Evolutionary conservation across 2,888 invertebrate genomes (phyloP).

Genomic region (Trichogramma dendrolimi): DNA sequence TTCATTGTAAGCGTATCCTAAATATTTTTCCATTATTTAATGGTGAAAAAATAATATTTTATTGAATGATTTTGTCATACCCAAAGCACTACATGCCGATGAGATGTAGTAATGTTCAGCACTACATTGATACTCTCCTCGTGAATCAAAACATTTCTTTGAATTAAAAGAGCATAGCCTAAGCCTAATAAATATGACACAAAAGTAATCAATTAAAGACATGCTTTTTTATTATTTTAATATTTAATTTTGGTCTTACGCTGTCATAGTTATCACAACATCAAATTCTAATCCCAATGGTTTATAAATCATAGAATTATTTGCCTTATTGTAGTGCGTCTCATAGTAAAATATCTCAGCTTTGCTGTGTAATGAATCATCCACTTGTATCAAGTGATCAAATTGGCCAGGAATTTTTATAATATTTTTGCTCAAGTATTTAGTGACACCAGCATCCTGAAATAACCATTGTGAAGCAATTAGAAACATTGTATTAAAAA

Average conservation of each 20-base stretch:
- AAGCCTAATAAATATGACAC: no score
- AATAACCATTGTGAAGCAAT: not conserved
- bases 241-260: slow-evolving; percentile 9
- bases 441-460: slow-evolving; percentile 6
- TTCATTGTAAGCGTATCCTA: slow-evolving; percentile 15
- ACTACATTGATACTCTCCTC: no score
- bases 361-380: not conserved
- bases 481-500: not conserved
- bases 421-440: slow-evolving; percentile 6
- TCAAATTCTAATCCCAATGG: slow-evolving; percentile 9
- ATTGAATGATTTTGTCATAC: no score
- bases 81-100: no score
- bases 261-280: slow-evolving; percentile 7
- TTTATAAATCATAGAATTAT: not conserved
- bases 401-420: not conserved
- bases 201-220: no score
- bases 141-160: no score
- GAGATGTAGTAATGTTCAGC: no score
- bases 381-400: slow-evolving; percentile 1
- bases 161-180: no score
- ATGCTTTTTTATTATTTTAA: not conserved
- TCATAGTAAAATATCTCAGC: slow-evolving; percentile 2
- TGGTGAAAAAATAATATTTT: no score
- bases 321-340: not conserved
- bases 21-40: not conserved